These are phyloP conservation scores for Miltochrista miniata DNA, from an alignment of 2,888 invertebrate species.

Conservation along the genomic window DNA sequence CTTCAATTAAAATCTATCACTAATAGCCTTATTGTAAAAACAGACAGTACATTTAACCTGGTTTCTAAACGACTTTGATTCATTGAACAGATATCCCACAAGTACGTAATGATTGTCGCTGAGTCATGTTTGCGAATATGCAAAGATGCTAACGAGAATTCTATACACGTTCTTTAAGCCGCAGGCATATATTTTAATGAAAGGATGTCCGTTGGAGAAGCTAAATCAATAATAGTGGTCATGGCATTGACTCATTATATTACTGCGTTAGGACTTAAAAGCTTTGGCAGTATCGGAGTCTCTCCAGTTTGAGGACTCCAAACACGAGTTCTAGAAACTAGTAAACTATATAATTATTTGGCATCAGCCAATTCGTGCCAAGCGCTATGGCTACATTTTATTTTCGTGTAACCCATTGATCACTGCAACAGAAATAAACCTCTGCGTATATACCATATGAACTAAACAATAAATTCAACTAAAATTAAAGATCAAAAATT, in stretches of 20 bases:
- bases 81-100: constrained; percentile 12
- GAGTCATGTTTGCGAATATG: constrained; percentile 27
- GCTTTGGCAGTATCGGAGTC: too few species aligned
- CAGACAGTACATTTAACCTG: background rate
- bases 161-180: constrained; percentile 10
- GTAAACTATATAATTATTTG: too few species aligned
- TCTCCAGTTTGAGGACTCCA: too few species aligned
- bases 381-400: too few species aligned
- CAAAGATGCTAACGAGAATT: constrained; percentile 21
- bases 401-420: too few species aligned
- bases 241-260: constrained; percentile 11
- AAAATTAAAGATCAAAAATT: too few species aligned
- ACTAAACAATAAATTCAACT: too few species aligned
- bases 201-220: constrained; percentile 30
- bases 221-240: constrained; percentile 14
- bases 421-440: too few species aligned
- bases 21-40: background rate
- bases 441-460: too few species aligned
- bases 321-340: too few species aligned
- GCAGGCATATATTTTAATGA: constrained; percentile 21
- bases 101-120: constrained; percentile 13
- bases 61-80: constrained; percentile 13
- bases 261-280: background rate
- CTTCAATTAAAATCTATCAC: background rate
- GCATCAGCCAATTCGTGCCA: too few species aligned